These are phyloP conservation scores for Poeciliopsis turneri DNA, from an alignment of 2,797 vertebrate species.

Conservation along the genomic window DNA sequence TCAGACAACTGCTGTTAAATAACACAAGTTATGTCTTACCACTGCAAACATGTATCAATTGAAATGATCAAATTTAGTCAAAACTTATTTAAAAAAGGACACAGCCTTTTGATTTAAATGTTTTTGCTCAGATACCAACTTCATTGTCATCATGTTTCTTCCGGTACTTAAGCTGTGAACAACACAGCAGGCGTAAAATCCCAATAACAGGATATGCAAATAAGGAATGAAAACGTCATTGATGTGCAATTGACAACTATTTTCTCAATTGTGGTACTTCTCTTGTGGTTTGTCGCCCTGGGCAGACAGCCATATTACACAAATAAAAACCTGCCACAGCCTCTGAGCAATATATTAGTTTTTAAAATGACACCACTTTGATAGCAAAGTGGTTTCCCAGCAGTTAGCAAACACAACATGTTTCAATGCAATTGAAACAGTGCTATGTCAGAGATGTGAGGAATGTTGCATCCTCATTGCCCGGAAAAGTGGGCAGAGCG, in stretches of 20 bases:
- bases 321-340: neutral
- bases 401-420: constrained; percentile 12
- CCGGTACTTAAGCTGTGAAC: neutral
- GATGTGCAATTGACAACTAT: neutral
- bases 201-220: neutral
- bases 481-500: constrained; percentile 37
- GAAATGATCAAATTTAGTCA: neutral
- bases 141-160: neutral
- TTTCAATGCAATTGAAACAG: constrained; percentile 19
- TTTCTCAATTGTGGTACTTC: neutral
- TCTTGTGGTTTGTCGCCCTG: neutral
- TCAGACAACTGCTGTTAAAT: neutral
- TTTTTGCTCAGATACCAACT: neutral
- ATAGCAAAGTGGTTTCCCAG: constrained; percentile 37
- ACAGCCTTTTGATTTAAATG: neutral
- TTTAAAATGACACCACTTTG: constrained; percentile 32
- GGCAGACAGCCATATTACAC: neutral
- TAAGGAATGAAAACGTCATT: neutral
- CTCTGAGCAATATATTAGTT: constrained; percentile 8
- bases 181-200: neutral
- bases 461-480: constrained; percentile 43
- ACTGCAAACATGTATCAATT: neutral
- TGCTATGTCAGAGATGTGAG: constrained; percentile 26
- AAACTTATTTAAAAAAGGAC: neutral
- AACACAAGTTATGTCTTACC: neutral